phyloP scores from a whole-genome alignment of 2,797 vertebrate species.

The Australoheros facetus region DNA sequence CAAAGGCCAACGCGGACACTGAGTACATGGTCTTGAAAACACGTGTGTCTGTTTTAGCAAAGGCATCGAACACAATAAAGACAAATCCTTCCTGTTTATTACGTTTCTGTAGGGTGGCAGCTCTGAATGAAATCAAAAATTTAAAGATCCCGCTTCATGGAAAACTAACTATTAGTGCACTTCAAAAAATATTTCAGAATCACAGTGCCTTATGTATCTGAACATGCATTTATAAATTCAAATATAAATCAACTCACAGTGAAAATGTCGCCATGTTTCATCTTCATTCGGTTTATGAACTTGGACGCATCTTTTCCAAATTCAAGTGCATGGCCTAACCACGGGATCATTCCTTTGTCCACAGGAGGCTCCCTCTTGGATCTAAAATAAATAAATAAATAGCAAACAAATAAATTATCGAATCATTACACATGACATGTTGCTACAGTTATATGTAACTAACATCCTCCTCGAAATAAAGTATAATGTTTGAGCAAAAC shows the following conservation, averaged over 20 bases:
- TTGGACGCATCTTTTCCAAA: slow-evolving; percentile 87
- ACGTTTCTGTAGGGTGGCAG: not conserved
- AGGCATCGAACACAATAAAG: not conserved
- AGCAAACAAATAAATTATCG: not conserved
- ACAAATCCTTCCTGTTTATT: no score
- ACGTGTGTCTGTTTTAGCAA: not conserved
- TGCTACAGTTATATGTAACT: not conserved
- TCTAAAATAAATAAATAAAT: slow-evolving; percentile 57
- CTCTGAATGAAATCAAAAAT: not conserved
- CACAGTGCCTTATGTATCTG: not conserved
- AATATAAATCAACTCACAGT: slow-evolving; percentile 78
- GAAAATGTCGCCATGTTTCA: slow-evolving; percentile 89
- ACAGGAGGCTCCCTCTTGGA: slow-evolving; percentile 84
- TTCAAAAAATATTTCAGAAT: not conserved
- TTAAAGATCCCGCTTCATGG: not conserved
- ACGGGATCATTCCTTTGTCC: slow-evolving; percentile 86
- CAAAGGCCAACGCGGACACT: not conserved
- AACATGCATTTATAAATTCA: not conserved
- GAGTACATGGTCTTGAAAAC: not conserved
- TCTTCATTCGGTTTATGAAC: slow-evolving; percentile 87
- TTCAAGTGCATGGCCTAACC: slow-evolving; percentile 89
- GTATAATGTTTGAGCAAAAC: not conserved
- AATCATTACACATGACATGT: not conserved
- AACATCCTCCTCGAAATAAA: not conserved
- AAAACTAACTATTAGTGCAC: not conserved